A percentile compares a stretch with the other conserved stretches of the same genome.
Conservation (phyloP, 2,113 vertebrate genomes). For the Callorhinus ursinus region DNA sequence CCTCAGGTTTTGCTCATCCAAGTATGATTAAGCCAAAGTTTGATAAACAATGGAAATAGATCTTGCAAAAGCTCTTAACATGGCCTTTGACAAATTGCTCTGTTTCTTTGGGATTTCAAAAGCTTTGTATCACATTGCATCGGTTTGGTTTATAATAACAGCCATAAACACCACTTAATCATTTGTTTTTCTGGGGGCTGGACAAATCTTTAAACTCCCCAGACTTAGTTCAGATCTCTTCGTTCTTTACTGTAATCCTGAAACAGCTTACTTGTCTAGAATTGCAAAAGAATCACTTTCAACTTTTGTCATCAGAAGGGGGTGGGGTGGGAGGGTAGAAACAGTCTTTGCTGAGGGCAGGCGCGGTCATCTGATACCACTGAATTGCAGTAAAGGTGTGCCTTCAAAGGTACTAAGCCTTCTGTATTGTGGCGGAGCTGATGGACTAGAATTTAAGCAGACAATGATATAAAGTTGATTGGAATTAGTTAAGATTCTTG, state of each 20-base stretch:
- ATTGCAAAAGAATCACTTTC: neutral
- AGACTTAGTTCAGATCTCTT: neutral
- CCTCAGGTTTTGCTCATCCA: slow-evolving; percentile 27
- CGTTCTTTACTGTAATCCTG: neutral
- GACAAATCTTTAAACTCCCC: neutral
- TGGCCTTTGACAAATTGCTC: slow-evolving; percentile 10
- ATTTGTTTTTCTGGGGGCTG: slow-evolving; percentile 10
- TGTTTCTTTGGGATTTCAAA: slow-evolving; percentile 62
- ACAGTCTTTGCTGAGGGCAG: neutral
- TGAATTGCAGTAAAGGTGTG: neutral
- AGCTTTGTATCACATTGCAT: slow-evolving; percentile 1
- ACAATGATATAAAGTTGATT: neutral
- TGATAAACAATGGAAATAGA: slow-evolving; percentile 42
- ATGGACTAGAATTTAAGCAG: neutral
- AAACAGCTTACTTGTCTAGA: neutral
- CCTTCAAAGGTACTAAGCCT: neutral
- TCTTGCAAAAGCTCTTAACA: neutral
- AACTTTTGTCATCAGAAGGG: neutral
- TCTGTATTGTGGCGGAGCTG: neutral
- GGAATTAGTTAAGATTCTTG: neutral
- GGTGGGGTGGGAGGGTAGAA: too few species aligned
- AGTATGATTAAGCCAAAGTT: slow-evolving; percentile 39
- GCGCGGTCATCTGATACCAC: neutral
- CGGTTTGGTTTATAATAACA: slow-evolving; percentile 39
- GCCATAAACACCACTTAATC: neutral